phyloP scores from a whole-genome alignment of 2,797 vertebrate species.

The Danio jaintianensis region DNA sequence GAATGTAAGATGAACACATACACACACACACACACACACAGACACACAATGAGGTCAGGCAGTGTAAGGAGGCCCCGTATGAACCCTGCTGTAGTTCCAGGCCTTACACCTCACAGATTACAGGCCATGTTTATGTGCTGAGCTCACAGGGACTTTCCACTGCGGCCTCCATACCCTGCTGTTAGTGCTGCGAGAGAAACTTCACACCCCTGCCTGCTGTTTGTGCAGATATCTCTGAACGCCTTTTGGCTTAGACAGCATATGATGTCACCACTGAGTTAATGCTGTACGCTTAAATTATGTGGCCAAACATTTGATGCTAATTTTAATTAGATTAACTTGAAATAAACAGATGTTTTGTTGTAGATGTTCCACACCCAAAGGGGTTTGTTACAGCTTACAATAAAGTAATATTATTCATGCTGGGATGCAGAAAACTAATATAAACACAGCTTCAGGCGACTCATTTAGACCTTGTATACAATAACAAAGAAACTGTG shows the following conservation, averaged over 20 bases:
- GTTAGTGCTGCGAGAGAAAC: conserved; percentile 47
- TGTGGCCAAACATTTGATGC: conserved; percentile 6
- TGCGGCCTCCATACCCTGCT: conserved; percentile 41
- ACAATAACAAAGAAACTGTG: conserved; percentile 28
- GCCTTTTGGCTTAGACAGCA: background rate
- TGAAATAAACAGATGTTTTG: conserved; percentile 23
- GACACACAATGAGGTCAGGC: conserved; percentile 48
- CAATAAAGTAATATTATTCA: conserved; percentile 14
- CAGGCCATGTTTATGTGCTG: conserved; percentile 55
- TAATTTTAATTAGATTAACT: conserved; percentile 30
- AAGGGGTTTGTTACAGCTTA: conserved; percentile 13
- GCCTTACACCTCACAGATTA: conserved; percentile 60
- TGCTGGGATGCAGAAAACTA: conserved; percentile 36
- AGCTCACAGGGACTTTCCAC: conserved; percentile 56
- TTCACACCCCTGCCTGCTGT: background rate
- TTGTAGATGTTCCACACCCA: conserved; percentile 10
- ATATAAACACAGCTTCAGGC: conserved; percentile 36
- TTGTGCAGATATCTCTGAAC: background rate
- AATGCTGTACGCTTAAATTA: background rate
- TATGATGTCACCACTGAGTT: background rate
- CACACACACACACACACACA: conserved; percentile 28
- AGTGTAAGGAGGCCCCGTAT: conserved; percentile 59
- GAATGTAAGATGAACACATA: background rate
- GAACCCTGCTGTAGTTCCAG: conserved; percentile 57
- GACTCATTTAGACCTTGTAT: conserved; percentile 10